These are phyloP conservation scores for Podotricha telesiphe DNA, from an alignment of 2,888 invertebrate genomes.

Conservation along the genomic window DNA sequence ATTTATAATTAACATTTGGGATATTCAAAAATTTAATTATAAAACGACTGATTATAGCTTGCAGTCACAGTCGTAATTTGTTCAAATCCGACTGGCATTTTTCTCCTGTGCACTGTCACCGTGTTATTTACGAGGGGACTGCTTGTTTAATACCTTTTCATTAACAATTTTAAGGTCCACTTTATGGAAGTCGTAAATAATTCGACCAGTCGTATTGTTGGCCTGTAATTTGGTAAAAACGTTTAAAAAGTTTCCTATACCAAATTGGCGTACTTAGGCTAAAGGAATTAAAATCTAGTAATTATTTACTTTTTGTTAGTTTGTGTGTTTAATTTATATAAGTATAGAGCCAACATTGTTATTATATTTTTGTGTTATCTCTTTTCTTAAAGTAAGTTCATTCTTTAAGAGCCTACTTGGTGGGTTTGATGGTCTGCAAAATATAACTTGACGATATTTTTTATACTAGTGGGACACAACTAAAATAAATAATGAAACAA, in stretches of 20 bases:
- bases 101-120: conserved; percentile 77
- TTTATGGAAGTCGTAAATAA: conserved; percentile 83
- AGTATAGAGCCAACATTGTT: too few relatives aligned
- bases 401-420: too few relatives aligned
- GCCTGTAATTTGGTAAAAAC: conserved; percentile 65
- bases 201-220: conserved; percentile 70
- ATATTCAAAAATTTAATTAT: conserved; percentile 36
- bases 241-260: conserved; percentile 44
- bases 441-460: too few relatives aligned
- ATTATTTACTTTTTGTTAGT: neutral
- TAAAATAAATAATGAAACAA: too few relatives aligned
- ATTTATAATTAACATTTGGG: neutral
- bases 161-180: conserved; percentile 84
- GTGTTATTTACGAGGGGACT: conserved; percentile 77
- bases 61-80: conserved; percentile 62
- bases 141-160: conserved; percentile 82
- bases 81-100: conserved; percentile 74
- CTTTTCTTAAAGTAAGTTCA: too few relatives aligned
- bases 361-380: too few relatives aligned
- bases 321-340: neutral
- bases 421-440: too few relatives aligned
- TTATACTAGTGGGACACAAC: too few relatives aligned
- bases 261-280: conserved; percentile 33
- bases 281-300: conserved; percentile 33
- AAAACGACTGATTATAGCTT: conserved; percentile 43